phyloP scores from a whole-genome alignment of 2,113 vertebrate species.

The Eclectus roratus region DNA sequence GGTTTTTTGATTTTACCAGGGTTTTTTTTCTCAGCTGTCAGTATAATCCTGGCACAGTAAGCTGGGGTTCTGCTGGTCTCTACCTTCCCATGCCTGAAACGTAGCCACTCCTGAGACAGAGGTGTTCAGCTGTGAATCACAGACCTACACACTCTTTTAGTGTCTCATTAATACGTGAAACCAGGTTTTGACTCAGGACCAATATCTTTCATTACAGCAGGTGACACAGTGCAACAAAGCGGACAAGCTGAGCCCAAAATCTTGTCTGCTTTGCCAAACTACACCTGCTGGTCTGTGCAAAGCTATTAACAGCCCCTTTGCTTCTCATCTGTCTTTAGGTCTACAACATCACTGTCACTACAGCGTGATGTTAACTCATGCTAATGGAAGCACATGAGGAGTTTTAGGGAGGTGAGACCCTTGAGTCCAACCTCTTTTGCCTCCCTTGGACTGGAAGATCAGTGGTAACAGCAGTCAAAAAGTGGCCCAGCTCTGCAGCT shows the following conservation, averaged over 20 bases:
- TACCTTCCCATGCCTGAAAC: neutral
- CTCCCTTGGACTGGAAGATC: neutral
- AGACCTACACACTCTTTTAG: neutral
- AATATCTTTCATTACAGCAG: neutral
- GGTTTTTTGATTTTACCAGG: neutral
- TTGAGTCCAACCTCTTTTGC: neutral
- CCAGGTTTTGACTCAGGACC: neutral
- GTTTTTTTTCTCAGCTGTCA: neutral
- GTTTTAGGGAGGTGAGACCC: neutral
- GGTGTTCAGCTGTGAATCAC: neutral
- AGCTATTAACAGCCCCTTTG: neutral
- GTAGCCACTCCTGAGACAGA: neutral
- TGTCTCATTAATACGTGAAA: neutral
- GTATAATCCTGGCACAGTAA: neutral
- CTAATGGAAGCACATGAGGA: neutral
- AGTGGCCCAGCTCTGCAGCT: neutral
- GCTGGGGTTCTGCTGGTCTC: neutral
- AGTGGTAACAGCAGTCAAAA: neutral
- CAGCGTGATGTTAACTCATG: neutral
- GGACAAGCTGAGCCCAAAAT: neutral
- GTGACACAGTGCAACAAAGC: neutral
- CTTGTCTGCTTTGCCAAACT: neutral
- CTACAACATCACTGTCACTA: neutral
- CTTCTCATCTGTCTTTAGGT: neutral
- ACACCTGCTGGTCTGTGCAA: neutral